phyloP scores from a whole-genome alignment of 37 sponge, comb jelly and placozoan genomes.

The Ephydatia muelleri region DNA sequence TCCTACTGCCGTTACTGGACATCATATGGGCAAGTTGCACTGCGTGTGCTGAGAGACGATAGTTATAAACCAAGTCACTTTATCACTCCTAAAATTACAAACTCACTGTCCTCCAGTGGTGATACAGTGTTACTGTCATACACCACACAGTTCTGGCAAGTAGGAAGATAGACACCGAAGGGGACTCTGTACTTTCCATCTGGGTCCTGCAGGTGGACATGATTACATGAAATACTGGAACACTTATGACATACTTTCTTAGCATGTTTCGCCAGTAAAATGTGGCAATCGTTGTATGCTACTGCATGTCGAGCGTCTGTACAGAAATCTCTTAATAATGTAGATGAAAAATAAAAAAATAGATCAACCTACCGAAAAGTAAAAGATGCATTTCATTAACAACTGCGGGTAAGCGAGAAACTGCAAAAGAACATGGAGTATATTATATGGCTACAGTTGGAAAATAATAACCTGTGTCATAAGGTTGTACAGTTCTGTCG shows the following conservation, averaged over 20 bases:
- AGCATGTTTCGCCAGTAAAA: slow-evolving; percentile 44
- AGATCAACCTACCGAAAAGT: slow-evolving; percentile 67
- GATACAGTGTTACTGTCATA: slow-evolving; percentile 91
- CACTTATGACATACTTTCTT: slow-evolving; percentile 20
- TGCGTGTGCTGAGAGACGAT: slow-evolving; percentile 70
- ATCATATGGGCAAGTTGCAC: slow-evolving; percentile 72
- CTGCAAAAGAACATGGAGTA: not conserved
- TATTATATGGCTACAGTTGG: not conserved
- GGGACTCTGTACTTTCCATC: slow-evolving; percentile 16
- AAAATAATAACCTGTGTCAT: slow-evolving; percentile 61
- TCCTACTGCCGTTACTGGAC: slow-evolving; percentile 64
- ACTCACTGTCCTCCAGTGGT: slow-evolving; percentile 80
- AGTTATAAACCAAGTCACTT: not conserved
- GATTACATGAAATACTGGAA: not conserved
- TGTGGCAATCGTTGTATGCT: slow-evolving; percentile 62
- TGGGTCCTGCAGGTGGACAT: not conserved
- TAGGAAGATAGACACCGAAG: slow-evolving; percentile 69
- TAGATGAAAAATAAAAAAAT: not conserved
- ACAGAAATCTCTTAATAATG: not conserved
- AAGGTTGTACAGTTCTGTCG: slow-evolving; percentile 88
- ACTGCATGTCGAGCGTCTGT: slow-evolving; percentile 61
- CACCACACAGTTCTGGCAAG: slow-evolving; percentile 73
- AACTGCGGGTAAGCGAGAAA: slow-evolving; percentile 27
- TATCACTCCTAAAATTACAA: not conserved
- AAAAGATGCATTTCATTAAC: slow-evolving; percentile 58